Evolutionary conservation across 2,113 vertebrate genomes (phyloP), one percentile per base, ranked within the genome.

Genomic region (Buteo buteo): DNA sequence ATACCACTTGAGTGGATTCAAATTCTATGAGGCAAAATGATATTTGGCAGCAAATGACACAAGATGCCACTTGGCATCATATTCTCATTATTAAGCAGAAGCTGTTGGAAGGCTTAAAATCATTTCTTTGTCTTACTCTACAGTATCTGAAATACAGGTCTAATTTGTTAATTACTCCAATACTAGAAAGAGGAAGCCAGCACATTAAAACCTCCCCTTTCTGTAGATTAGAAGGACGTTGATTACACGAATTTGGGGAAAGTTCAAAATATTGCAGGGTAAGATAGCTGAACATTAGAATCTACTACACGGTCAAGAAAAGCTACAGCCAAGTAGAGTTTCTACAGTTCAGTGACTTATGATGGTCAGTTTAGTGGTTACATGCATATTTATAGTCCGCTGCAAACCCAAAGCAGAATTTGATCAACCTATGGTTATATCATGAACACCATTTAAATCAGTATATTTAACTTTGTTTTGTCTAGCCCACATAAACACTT

Each of bases 71-170:
- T 96, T 94, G 83, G 93, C 86, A 84, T 64, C 62, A 19, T 47
- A 55, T 40, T 76, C 45, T 58, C 73, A 86, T 62, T 96, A 94
- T 95, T 80, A 97, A 93, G 66, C 50, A 83, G 70, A 87, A 94
- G 47, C 18, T 92, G 28, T 40, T 88, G 16, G 34, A 94, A 87
- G 3, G 3, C 40, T 93, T 90, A n/a, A 69, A 89, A 81, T 44
- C 7, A 34, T 40, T 81, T 76, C 44, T 83, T 90, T 58, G 19
- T 78, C 76, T 70, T 85, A 40, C 18, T 66, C 13, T 9, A 49
- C 2, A 9, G 66, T 61, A 80, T 87, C 49, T 82, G 65, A 76
- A 94, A 92, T 31, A 52, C 22, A 55, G 24, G 29, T 77, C 66
- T 90, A 66, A 94, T 71, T 64, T 74, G 22, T 88, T 92, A 86